Evolutionary conservation across 2,797 vertebrate genomes (phyloP), one percentile per base, ranked within the genome.

Genomic region (Cyclopterus lumpus): DNA sequence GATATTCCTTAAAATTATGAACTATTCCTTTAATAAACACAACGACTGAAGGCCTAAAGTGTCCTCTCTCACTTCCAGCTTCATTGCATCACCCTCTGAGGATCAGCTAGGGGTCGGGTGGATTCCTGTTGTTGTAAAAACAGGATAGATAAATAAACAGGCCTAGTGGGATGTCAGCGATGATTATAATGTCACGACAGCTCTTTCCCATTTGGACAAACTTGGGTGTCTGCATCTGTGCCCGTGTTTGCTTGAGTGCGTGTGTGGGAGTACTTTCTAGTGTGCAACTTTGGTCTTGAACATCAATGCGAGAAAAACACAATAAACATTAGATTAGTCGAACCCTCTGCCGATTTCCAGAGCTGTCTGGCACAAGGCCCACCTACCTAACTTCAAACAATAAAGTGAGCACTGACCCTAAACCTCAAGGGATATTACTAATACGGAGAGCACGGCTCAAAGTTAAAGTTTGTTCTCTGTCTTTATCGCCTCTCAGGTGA

Each of bases 381-480:
- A 28, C 74, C 75, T 54, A 67, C 69, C 36, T 32, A n/a, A 55
- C 5, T 20, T 60, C 49, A n/a, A 59, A 74, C 80, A 74, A 44
- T 79, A 30, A 58, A 60, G 73, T 67, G 64, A 81, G 63, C 57
- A 77, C 46, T 75, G 53, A 82, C 75, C 70, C 55, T 55, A 64
- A 76, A 63, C 67, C 67, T 68, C 62, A 38, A 16, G 58, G 64
- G 77, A 73, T 44, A 28, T 30, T 8, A 63, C 65, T 62, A 72
- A 72, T 20, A 60, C 34, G 51, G 53, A 57, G 30, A 77, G 61
- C 55, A 60, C 44, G 6, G 18, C 40, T 81, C 75, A 89, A 73
- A 73, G 60, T 67, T 65, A 73, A 82, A 75, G 55, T 74, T 87
- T 88, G 76, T 87, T 87, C 86, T 85, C 69, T 20, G 12, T 48